Evolutionary conservation across 2,888 invertebrate species (phyloP).

Genomic region (Cosmorhoe ocellata): DNA sequence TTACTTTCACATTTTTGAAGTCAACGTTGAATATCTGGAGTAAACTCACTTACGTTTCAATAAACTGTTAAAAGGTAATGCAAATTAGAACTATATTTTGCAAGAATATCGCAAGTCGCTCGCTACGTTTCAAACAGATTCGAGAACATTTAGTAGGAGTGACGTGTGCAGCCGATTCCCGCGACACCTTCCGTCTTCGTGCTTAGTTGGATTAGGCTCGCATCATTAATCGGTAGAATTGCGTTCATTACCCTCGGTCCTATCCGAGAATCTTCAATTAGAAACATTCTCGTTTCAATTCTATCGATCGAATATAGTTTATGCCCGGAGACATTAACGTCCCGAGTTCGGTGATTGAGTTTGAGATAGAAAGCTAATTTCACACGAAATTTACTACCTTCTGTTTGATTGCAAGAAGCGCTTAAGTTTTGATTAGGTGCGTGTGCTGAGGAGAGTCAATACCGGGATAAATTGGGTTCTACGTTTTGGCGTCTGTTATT

Average conservation of each 20-base stretch:
- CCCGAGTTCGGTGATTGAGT: conserved; percentile 40
- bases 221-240: conserved; percentile 78
- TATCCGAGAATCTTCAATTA: conserved; percentile 71
- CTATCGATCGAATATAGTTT: conserved; percentile 54
- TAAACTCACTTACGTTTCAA: too few species aligned
- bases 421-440: conserved; percentile 41
- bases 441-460: conserved; percentile 34
- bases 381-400: conserved; percentile 38
- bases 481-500: conserved; percentile 19
- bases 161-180: conserved; percentile 58
- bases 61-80: too few species aligned
- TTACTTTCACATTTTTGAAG: too few species aligned
- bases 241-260: conserved; percentile 51
- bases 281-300: conserved; percentile 71
- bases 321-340: conserved; percentile 39
- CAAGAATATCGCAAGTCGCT: too few species aligned
- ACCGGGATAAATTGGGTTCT: conserved; percentile 23
- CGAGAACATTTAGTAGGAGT: conserved; percentile 58
- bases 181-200: conserved; percentile 60
- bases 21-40: too few species aligned
- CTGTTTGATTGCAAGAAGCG: conserved; percentile 38
- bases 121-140: conserved; percentile 36
- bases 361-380: conserved; percentile 39
- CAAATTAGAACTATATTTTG: too few species aligned
- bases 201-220: conserved; percentile 77